Base-by-base conservation (phyloP, 2,113 vertebrate species). In the Calidris pygmaea region DNA sequence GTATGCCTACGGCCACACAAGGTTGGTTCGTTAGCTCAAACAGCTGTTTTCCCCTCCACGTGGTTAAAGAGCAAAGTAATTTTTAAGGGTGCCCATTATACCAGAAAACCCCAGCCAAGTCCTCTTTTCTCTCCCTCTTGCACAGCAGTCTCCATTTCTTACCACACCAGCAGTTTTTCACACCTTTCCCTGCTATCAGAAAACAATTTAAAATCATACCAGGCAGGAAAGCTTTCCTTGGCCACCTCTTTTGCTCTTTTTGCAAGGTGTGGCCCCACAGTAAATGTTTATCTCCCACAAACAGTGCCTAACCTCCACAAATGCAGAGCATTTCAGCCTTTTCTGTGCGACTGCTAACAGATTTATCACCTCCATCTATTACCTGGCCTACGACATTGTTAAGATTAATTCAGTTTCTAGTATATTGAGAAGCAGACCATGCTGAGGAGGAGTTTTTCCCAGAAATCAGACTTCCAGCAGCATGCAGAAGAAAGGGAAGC, bases 91-190 rank as follows among this genome's bases (percentile, higher is more conserved):
- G 60, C 56, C 37, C 22, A 20, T 75, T 71, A 53, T 6, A 87
- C 32, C 60, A 74, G 22, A 53, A 73, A 91, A 87, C 52, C 2
- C 17, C 70, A 66, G 19, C 37, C 43, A 37, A 56, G n/a, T 24
- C 27, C 60, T 81, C 52, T 80, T 93, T 74, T 85, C 23, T 66
- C 55, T 91, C 65, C 11, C 18, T 94, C 34, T 62, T 73, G 47
- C 41, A 73, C 30, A 70, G 53, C 59, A 79, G 53, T 22, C 35
- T 77, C 22, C 1, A 0, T 41, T 76, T 47, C 66, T 39, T 50
- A 71, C 14, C 39, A 35, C 41, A 53, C 1, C 76, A 80, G 55
- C n/a, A 39, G 24, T 84, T 84, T 65, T 59, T 29, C 0, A 0
- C 73, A 73, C 23, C 55, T 45, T 77, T 83, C 35, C 39, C 30